Base-by-base conservation (phyloP, 2,888 invertebrate species). In the Coelinius sp. region DNA sequence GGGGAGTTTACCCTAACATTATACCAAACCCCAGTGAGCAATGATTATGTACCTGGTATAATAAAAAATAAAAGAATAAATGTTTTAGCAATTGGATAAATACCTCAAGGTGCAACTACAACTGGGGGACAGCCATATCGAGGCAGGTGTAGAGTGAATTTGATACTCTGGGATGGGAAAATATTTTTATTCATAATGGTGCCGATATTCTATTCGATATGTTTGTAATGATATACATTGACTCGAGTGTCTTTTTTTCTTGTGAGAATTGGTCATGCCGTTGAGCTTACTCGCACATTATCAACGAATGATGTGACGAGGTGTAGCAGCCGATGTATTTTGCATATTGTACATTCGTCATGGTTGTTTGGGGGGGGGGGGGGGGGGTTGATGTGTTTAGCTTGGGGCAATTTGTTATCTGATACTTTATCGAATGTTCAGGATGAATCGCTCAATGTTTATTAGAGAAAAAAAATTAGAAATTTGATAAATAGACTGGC, bases 321-420 rank as follows among this genome's bases (percentile, higher is more conserved):
- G 24, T 27, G 27, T 20, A 56, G 25, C 27, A 68, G 38, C 56
- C 24, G 25, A 38, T 25, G 14, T 22, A 25, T 68, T 68, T 68
- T 59, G 20, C 68, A 62, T 62, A 46, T 68, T 27, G 44, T 52
- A 14, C 27, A 68, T 68, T 68, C 62, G 68, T 68, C 46, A 68
- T 62, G 31, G 68, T n/a, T 24, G 35, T 35, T n/a, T 31, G 14
- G 4, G 17, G 59, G 10, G 20, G 2, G 7, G 56, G n/a, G n/a
- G n/a, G n/a, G n/a, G n/a, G n/a, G n/a, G n/a, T 35, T 59, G 31
- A 59, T 59, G 59, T 35, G 35, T 35, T 59, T 20, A 8, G 20
- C 59, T 35, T 8, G 25, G 3, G 59, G 59, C 25, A 35, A 17
- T 59, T 35, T 59, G 24, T 17, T 31, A 59, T 35, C 59, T 35